These are phyloP conservation scores for Eudemis profundana DNA, from an alignment of 2,888 invertebrate genomes.

Conservation along the genomic window DNA sequence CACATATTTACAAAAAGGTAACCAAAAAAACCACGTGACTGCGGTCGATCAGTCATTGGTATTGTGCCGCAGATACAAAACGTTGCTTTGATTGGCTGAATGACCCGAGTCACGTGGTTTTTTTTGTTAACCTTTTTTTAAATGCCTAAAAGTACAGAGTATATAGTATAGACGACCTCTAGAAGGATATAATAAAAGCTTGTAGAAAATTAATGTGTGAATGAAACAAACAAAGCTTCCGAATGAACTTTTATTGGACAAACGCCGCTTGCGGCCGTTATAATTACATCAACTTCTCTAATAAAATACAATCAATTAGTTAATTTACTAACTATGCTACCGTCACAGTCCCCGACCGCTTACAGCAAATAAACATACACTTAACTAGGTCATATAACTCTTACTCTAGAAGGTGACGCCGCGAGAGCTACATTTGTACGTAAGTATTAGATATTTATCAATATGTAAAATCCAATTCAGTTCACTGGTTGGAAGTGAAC, in stretches of 20 bases:
- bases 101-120: no score
- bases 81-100: no score
- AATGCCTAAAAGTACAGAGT: no score
- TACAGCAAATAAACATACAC: constrained; percentile 64
- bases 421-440: constrained; percentile 73
- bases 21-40: no score
- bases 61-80: no score
- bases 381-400: constrained; percentile 54
- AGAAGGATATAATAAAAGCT: no score
- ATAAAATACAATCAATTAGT: constrained; percentile 66
- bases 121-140: no score
- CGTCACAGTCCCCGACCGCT: constrained; percentile 47
- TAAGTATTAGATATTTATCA: constrained; percentile 48
- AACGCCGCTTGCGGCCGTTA: constrained; percentile 66
- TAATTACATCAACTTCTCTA: constrained; percentile 78
- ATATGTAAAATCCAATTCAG: constrained; percentile 55
- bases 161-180: no score
- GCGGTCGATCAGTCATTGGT: no score
- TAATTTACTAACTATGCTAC: constrained; percentile 65
- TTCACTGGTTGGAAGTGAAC: constrained; percentile 66
- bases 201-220: not conserved
- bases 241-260: constrained; percentile 83
- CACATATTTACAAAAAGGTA: no score
- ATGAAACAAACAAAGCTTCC: constrained; percentile 71
- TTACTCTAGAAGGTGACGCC: constrained; percentile 76